Conservation (phyloP, 2,113 vertebrate species). For the Dunckerocampus dactyliophorus region DNA sequence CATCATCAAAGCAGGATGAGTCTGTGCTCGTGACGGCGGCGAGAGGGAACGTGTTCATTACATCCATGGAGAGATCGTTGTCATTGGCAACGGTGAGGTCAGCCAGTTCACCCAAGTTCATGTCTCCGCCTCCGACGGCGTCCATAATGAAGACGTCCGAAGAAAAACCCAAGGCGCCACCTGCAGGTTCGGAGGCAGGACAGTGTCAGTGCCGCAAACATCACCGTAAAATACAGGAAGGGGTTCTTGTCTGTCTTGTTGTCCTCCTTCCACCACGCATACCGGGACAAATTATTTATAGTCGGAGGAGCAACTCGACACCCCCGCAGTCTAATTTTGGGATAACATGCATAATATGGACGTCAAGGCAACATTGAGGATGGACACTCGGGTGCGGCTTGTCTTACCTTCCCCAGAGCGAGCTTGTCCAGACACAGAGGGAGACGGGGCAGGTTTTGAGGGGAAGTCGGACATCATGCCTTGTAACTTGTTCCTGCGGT, state of each 20-base stretch:
- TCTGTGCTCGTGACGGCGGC: neutral
- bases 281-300: constrained; percentile 31
- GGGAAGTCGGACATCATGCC: constrained; percentile 85
- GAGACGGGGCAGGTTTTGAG: constrained; percentile 73
- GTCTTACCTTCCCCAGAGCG: constrained; percentile 80
- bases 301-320: constrained; percentile 15
- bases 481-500: constrained; percentile 83
- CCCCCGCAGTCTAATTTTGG: constrained; percentile 25
- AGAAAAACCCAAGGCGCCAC: constrained; percentile 82
- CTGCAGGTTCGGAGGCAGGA: constrained; percentile 57
- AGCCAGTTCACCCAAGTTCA: constrained; percentile 90
- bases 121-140: constrained; percentile 82
- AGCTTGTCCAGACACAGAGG: constrained; percentile 75
- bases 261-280: constrained; percentile 22
- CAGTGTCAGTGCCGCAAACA: neutral
- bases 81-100: constrained; percentile 92
- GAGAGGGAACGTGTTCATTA: constrained; percentile 63
- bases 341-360: neutral
- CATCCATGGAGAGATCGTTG: constrained; percentile 86
- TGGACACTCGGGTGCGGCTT: neutral
- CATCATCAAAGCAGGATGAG: neutral
- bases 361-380: neutral
- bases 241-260: constrained; percentile 5
- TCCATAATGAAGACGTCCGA: constrained; percentile 90
- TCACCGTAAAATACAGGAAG: constrained; percentile 4